Base-by-base conservation (phyloP, 2,113 vertebrate genomes). In the Istiophorus platypterus region DNA sequence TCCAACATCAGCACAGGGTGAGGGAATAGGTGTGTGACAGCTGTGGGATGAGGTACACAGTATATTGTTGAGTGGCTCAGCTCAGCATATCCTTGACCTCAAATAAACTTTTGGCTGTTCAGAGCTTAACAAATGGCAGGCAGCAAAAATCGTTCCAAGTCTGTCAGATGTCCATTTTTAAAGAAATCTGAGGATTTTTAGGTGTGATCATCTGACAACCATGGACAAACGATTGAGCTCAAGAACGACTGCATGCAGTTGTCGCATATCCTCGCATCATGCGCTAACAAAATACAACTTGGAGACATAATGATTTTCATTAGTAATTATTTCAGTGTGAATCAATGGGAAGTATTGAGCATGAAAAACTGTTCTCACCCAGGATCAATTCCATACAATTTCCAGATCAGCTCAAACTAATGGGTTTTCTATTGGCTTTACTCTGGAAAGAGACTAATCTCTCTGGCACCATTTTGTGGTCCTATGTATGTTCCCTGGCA, bases 381-480 rank as follows among this genome's bases (percentile, higher is more conserved):
- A 67, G 82, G 88, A 94, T 95, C 93, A 94, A 95, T 94, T 86
- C 85, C 84, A 91, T 89, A 92, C 93, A 93, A 94, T 95, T 94
- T 95, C 90, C 90, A 90, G 72, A 94, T 95, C 93, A 94, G 82
- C 91, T 92, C 91, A 89, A 92, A 92, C 92, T 92, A 93, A 94
- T 93, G 90, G 92, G 83, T 91, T 94, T 93, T 94, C 92, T 92
- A 89, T 94, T 76, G 92, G 90, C 85, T 89, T 92, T 74, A 80
- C 81, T 93, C 81, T 63, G 49, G 80, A 87, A 77, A 12, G 64
- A 74, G 76, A 76, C 85, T 92, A 86, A 91, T 91, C 85, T 92
- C 89, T 73, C 69, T 47, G 63, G 88, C 85, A 84, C 80, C 76
- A 76, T 91, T 91, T 92, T 90, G 78, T 69, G 63, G 87, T 86